Evolutionary conservation across 2,888 invertebrate genomes (phyloP), one percentile per base, ranked within the genome.

Genomic region (Drosophila nigritarsus): DNA sequence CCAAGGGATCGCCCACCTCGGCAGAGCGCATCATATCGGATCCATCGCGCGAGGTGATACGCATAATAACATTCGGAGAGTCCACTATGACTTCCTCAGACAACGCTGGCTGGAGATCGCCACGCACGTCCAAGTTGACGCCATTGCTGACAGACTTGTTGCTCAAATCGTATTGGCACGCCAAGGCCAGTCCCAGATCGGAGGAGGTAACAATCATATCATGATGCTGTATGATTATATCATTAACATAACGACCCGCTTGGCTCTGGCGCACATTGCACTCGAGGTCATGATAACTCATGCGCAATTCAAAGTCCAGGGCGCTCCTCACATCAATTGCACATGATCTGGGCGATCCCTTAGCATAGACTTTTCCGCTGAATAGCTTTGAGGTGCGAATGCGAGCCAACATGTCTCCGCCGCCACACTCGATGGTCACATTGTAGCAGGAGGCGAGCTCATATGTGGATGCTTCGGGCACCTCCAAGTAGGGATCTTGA

Each of bases 41-140:
- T 69, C 97, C 97, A 89, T 95, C 96, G 75, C 97, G 95, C 91
- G 97, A 96, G 29, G 97, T 97, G 91, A 97, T 97, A 93, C 96
- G 96, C 98, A 98, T 98, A 42, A 98, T 96, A 69, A 98, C 98
- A 94, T 98, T 98, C 73, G 98, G 98, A 70, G 98, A 98, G 93
- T 98, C 98, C 72, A 98, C 98, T 89, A 97, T 96, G 61, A 97
- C 97, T 93, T 98, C 98, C 69, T 98, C 97, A 36, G 97, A 96
- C 65, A 98, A 94, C 40, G 96, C 97, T 60, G 96, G 96, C 90
- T 95, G 95, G 87, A 97, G 96, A 91, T 98, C 98, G 62, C 97
- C 97, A 87, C 96, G 96, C 70, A 98, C 97, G 80, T 97, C 97
- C 77, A 97, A 94, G 93, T 97, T 97, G 65, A 98, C 97, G 92